phyloP scores from a whole-genome alignment of 2,888 invertebrate genomes.

The Ophioninae sp. region DNA sequence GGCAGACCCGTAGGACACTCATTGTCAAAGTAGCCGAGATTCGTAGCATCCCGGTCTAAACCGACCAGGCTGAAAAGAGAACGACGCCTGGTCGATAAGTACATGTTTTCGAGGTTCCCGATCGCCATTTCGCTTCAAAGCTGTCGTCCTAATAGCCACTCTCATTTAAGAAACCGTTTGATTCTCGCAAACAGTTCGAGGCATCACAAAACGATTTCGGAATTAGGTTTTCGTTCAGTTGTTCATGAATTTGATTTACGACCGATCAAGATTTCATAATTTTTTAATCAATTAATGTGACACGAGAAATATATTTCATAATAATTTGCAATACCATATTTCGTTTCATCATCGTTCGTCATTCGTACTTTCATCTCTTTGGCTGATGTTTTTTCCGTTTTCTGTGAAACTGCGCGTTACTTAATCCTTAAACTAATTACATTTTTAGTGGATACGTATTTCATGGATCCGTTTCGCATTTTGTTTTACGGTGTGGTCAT shows the following conservation, averaged over 20 bases:
- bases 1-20: background rate
- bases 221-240: background rate
- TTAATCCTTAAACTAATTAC: no score
- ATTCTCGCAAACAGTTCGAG: background rate
- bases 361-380: no score
- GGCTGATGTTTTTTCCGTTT: no score
- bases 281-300: no score
- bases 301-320: no score
- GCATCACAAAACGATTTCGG: background rate
- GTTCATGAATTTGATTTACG: background rate
- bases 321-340: no score
- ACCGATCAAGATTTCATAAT: no score
- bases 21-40: conserved; percentile 1
- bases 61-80: conserved; percentile 10
- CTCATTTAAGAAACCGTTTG: background rate
- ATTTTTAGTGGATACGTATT: no score
- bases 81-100: background rate
- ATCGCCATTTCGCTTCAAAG: background rate
- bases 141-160: background rate
- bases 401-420: no score
- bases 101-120: background rate
- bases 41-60: background rate
- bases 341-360: no score
- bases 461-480: no score
- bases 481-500: no score